phyloP scores from a whole-genome alignment of 2,113 vertebrate species.

The Ellobius talpinus region DNA sequence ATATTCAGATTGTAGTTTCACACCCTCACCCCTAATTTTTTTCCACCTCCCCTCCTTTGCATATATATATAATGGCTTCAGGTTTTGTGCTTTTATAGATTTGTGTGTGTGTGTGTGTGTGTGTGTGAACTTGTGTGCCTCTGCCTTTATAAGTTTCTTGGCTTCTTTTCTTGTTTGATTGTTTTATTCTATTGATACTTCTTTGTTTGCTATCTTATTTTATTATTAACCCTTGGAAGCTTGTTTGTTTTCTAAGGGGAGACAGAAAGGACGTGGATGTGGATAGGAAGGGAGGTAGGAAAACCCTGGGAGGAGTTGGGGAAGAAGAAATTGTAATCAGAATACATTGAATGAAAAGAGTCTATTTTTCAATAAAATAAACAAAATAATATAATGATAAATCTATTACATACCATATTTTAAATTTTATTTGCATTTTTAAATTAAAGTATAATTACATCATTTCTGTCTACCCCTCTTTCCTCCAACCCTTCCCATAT shows the following conservation, averaged over 20 bases:
- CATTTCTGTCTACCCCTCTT: neutral
- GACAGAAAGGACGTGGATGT: neutral
- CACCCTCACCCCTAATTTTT: neutral
- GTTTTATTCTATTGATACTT: neutral
- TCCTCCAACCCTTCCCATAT: neutral
- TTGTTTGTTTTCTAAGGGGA: neutral
- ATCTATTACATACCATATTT: neutral
- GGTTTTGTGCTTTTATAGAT: neutral
- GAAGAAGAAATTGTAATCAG: neutral
- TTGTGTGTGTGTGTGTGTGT: neutral
- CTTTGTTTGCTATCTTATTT: neutral
- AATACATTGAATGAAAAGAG: neutral
- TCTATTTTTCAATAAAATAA: neutral
- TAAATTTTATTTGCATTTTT: neutral
- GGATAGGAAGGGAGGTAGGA: neutral
- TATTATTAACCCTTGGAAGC: neutral
- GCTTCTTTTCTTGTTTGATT: neutral
- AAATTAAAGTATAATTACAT: neutral
- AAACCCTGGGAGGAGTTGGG: neutral
- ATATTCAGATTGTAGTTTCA: neutral
- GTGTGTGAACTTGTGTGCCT: neutral
- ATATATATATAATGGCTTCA: neutral
- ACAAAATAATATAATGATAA: neutral
- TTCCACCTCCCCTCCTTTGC: fast-evolving
- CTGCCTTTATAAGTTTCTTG: neutral